Base-by-base conservation (phyloP, 1,140 invertebrate species). In the Aphelenchoides besseyi region DNA sequence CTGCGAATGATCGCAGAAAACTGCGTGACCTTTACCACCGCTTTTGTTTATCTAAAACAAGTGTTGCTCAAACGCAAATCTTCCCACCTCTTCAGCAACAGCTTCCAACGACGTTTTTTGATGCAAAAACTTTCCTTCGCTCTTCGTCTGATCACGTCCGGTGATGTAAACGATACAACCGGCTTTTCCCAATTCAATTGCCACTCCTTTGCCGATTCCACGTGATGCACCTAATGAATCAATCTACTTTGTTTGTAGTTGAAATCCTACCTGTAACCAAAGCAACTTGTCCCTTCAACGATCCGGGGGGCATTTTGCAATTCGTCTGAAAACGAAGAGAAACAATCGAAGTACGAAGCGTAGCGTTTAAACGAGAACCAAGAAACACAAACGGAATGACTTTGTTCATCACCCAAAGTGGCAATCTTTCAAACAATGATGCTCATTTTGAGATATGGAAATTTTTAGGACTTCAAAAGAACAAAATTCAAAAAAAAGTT, bases 141-240 rank as follows among this genome's bases (percentile, higher is more conserved):
- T 8, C 1, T 71, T 71, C 3, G 18, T 30, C 23, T n/a, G 36
- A 2, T 3, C n/a, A 30, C 67, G 61, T 78, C 85, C 85, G 53
- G 85, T 86, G 5, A 86, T 83, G 69, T 86, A 86, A 2, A 86
- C 84, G n/a, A 79, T 82, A n/a, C 85, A 85, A 9, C 85, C 85
- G 62, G 83, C 84, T 62, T 84, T 69, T 2, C 81, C 85, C 5
- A 86, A 71, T 73, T 86, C 82, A 26, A 86, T 30, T 1, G 85
- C 85, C 26, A 86, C 85, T 8, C 85, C 85, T 71, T 85, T 84
- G 12, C 85, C 85, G 83, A 85, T 16, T 85, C 85, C 1, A 85
- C 85, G 36, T 85, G 67, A 66, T 18, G 63, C 16, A n/a, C 63
- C n/a, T n/a, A n/a, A n/a, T n/a, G n/a, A n/a, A n/a, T n/a, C n/a